These are phyloP conservation scores for Lophotis ruficrista DNA, from an alignment of 2,113 vertebrate genomes.

Conservation along the genomic window DNA sequence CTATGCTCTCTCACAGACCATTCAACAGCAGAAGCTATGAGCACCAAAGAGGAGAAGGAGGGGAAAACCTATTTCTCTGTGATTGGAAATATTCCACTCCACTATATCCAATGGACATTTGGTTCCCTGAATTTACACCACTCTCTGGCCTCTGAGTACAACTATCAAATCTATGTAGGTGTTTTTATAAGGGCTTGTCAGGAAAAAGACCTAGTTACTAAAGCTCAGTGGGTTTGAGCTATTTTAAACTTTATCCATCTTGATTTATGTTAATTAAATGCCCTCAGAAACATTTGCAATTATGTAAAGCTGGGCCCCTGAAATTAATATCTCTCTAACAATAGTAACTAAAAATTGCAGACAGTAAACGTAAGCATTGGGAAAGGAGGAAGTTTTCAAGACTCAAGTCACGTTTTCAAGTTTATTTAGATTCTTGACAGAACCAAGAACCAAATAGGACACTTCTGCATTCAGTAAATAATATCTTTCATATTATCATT, in stretches of 20 bases:
- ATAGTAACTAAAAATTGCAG: background rate
- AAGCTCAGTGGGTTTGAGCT: background rate
- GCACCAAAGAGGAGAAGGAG: background rate
- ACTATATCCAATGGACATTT: background rate
- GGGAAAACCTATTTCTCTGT: background rate
- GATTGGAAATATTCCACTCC: background rate
- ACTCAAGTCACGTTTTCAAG: background rate
- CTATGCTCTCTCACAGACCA: background rate
- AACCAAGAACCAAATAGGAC: background rate
- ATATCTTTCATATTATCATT: background rate
- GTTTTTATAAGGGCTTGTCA: background rate
- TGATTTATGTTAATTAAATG: background rate
- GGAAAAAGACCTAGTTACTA: background rate
- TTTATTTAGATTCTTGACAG: background rate
- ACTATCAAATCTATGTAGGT: background rate
- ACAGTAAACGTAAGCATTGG: background rate
- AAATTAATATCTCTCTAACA: background rate
- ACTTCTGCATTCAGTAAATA: background rate
- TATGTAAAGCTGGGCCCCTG: background rate
- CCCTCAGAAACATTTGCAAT: background rate
- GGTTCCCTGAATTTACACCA: background rate
- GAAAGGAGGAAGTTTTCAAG: background rate
- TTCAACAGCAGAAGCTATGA: background rate
- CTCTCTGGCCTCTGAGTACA: background rate
- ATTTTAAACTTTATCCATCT: background rate